A percentile compares a stretch with the other conserved stretches of the same genome.
Evolutionary conservation across 2,888 invertebrate genomes (phyloP).

Genomic region (Tuberolachnus salignus): DNA sequence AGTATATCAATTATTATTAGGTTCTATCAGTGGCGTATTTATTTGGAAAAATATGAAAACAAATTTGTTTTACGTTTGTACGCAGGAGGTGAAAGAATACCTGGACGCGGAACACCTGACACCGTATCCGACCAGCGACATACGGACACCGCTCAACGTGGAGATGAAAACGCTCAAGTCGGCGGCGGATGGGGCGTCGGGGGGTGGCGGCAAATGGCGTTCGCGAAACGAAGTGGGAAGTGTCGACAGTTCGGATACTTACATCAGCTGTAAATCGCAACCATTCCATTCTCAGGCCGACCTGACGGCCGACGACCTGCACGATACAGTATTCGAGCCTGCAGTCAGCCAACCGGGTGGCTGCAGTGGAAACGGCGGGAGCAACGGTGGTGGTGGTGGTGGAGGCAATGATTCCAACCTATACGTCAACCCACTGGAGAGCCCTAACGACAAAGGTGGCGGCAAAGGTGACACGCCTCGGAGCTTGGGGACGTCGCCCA

Average conservation of each 20-base stretch:
- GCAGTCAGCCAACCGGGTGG: slow-evolving; percentile 60
- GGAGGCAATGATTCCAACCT: slow-evolving; percentile 76
- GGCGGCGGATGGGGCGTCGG: slow-evolving; percentile 41
- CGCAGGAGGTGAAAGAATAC: slow-evolving; percentile 87
- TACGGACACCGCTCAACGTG: slow-evolving; percentile 80
- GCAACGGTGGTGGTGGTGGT: slow-evolving; percentile 60
- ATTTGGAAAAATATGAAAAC: no score
- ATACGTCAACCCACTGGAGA: slow-evolving; percentile 82
- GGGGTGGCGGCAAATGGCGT: slow-evolving; percentile 57
- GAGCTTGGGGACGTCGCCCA: slow-evolving; percentile 69
- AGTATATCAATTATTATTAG: no score
- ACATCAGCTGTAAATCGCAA: slow-evolving; percentile 95
- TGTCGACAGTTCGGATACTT: slow-evolving; percentile 86
- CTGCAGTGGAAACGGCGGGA: not conserved
- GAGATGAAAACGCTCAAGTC: slow-evolving; percentile 72
- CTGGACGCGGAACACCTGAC: slow-evolving; percentile 88
- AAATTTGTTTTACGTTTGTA: slow-evolving; percentile 26
- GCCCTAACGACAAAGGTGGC: not conserved
- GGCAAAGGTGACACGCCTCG: slow-evolving; percentile 74
- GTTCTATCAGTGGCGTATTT: no score
- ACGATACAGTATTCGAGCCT: slow-evolving; percentile 60
- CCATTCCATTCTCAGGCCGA: slow-evolving; percentile 88
- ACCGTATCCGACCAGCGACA: slow-evolving; percentile 84
- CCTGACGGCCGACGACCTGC: slow-evolving; percentile 68
- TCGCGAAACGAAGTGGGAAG: slow-evolving; percentile 63